Base-by-base conservation (phyloP, 2,888 invertebrate genomes). In the Phaedon cochleariae region DNA sequence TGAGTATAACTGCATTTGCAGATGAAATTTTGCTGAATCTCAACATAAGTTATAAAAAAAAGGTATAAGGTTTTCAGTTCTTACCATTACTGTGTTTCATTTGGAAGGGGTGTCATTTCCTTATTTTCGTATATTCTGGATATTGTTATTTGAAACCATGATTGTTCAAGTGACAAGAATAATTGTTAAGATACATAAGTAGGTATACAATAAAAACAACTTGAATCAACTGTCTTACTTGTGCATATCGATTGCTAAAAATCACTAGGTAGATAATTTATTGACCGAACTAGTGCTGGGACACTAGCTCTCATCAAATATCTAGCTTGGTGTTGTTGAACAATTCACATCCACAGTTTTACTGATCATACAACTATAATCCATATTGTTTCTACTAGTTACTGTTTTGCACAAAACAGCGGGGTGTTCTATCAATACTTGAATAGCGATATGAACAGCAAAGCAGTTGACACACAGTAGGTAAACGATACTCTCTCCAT, bases 401-500 rank as follows among this genome's bases (percentile, higher is more conserved):
- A 41, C n/a, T 41, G 41, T 41, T 26, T 41, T 15, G 6, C 31
- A 34, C 31, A 34, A 7, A 9, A 34, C 6, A 34, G 31, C n/a
- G 15, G 9, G 52, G 41, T 53, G 53, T 18, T 53, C 41, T 41
- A 37, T 55, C 15, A 22, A 55, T 55, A 55, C 41, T 37, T 21
- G 62, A 70, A 71, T 69, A 70, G 73, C 68, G 68, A 77, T 79
- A 81, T 79, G 80, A 81, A 75, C 80, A 80, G 79, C 76, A 76
- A 77, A 79, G 76, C 80, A 80, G 80, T 81, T 80, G 80, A 81
- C 61, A 67, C 55, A 52, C 55, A 54, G 21, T 48, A 54, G 75
- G 61, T 75, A 69, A 79, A 79, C 77, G 82, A 81, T 82, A 82
- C 81, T 81, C 82, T 83, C 82, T 83, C 82, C 82, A 82, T 82